These are phyloP conservation scores for Semnornis frantzii DNA, from an alignment of 2,113 vertebrate genomes.

Conservation along the genomic window DNA sequence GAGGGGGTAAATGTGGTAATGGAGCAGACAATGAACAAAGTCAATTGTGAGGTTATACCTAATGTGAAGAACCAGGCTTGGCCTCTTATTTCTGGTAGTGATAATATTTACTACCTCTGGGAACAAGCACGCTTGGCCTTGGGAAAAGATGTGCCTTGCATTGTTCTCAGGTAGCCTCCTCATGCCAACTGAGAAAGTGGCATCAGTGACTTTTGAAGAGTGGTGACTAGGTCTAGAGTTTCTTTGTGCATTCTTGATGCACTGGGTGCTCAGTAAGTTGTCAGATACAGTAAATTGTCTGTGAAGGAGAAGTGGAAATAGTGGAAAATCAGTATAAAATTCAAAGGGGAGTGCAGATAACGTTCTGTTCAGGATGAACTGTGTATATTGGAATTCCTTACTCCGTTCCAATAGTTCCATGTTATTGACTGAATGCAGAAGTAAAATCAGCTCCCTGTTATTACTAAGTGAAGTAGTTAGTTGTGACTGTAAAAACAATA, in stretches of 20 bases:
- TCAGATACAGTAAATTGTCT: not conserved
- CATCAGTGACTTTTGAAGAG: not conserved
- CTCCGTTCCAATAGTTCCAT: not conserved
- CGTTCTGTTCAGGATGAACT: not conserved
- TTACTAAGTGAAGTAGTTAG: not conserved
- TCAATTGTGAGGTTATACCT: not conserved
- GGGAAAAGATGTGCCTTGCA: not conserved
- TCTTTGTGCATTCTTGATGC: not conserved
- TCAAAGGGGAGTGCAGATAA: not conserved
- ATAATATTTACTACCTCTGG: not conserved
- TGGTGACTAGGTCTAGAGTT: not conserved
- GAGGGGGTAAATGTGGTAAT: not conserved
- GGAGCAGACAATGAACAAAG: not conserved
- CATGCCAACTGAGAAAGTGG: accelerated
- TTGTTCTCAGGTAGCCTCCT: not conserved
- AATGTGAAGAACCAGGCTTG: not conserved
- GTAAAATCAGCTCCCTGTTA: not conserved
- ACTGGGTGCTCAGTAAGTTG: not conserved
- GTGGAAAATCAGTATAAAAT: not conserved
- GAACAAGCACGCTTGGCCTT: not conserved
- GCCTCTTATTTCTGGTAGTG: not conserved
- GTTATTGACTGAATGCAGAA: not conserved
- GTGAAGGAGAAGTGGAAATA: not conserved
- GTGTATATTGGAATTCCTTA: not conserved
- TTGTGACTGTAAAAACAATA: not conserved